phyloP scores from a whole-genome alignment of 2,888 invertebrate species.

The Pammene aurita region DNA sequence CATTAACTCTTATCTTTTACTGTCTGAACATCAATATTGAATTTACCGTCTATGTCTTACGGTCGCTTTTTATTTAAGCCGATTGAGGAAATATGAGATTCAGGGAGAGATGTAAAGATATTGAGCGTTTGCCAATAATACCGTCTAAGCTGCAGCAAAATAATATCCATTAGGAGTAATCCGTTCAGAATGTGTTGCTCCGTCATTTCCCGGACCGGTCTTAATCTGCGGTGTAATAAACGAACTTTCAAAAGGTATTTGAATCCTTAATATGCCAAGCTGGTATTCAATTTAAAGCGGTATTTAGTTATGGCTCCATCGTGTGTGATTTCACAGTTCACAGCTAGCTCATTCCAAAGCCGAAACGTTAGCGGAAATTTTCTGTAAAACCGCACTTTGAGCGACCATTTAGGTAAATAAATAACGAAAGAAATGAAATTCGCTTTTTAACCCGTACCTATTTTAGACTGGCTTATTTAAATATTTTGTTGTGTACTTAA shows the following conservation, averaged over 20 bases:
- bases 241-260: not conserved
- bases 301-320: too few relatives aligned
- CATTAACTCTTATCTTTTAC: not conserved
- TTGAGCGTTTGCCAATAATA: conserved; percentile 28
- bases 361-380: too few relatives aligned
- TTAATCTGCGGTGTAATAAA: conserved; percentile 9
- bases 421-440: too few relatives aligned
- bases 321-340: too few relatives aligned
- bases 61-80: not conserved
- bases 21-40: not conserved
- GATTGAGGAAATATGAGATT: too few relatives aligned
- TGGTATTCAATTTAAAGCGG: too few relatives aligned
- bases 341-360: too few relatives aligned
- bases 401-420: too few relatives aligned
- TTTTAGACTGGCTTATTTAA: too few relatives aligned
- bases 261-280: not conserved
- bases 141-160: conserved; percentile 22
- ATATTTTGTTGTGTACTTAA: too few relatives aligned
- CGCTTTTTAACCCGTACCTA: too few relatives aligned
- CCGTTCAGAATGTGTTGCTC: conserved; percentile 34
- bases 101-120: not conserved
- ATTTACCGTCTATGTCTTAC: not conserved
- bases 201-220: conserved; percentile 26
- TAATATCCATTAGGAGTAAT: conserved; percentile 38
- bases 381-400: too few relatives aligned